These are phyloP conservation scores for Sarcophaga peregrina DNA, from an alignment of 1,140 invertebrate species.

Conservation along the genomic window DNA sequence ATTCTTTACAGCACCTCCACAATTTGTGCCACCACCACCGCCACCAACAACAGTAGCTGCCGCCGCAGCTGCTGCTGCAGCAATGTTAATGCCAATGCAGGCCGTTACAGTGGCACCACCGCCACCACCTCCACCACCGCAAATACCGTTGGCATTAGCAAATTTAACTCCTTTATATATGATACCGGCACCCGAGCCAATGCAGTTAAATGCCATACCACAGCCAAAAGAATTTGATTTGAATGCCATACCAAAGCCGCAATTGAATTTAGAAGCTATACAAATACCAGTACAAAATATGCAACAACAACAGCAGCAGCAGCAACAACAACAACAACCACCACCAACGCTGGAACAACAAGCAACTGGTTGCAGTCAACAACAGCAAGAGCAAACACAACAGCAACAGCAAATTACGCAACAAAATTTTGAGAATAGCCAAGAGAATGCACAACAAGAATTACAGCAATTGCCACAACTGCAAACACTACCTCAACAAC, in stretches of 20 bases:
- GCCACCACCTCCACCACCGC: conserved; percentile 60
- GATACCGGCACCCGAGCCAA: conserved; percentile 53
- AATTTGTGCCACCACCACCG: conserved; percentile 40
- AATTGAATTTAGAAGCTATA: conserved; percentile 57
- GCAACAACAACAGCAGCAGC: conserved; percentile 39
- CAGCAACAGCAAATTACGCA: conserved; percentile 18
- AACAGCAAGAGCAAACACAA: background rate
- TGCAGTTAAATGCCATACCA: conserved; percentile 62
- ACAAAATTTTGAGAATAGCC: conserved; percentile 12
- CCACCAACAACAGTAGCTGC: conserved; percentile 45
- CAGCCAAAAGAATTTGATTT: conserved; percentile 63
- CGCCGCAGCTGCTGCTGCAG: conserved; percentile 47
- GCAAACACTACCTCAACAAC: conserved; percentile 14
- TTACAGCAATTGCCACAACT: background rate
- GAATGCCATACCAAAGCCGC: conserved; percentile 63
- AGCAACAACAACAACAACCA: conserved; percentile 43
- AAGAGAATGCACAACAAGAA: background rate
- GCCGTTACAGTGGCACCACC: conserved; percentile 60
- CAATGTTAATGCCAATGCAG: conserved; percentile 48
- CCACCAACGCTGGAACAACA: background rate
- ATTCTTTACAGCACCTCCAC: conserved; percentile 42
- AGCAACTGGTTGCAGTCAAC: background rate
- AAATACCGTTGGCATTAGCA: conserved; percentile 56
- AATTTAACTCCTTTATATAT: conserved; percentile 60
- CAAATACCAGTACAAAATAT: conserved; percentile 56